Evolutionary conservation across 2,113 vertebrate genomes (phyloP), one percentile per base, ranked within the genome.

Genomic region (Eonycteris spelaea): DNA sequence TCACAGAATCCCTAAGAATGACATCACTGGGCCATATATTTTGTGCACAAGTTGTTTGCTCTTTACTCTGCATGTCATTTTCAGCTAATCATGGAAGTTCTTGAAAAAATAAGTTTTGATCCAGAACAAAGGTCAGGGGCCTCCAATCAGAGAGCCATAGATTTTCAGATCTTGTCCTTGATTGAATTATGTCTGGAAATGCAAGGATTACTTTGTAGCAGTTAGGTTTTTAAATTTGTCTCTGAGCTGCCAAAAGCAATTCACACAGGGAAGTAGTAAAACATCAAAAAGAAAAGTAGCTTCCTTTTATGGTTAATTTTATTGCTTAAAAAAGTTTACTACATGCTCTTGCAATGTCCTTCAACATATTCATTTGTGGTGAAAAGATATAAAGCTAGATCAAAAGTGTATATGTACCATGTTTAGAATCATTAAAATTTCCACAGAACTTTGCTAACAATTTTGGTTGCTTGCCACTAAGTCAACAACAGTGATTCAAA

Each of bases 191-290:
- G 4, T 16, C 51, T 88, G 28, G 24, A 96, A 94, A 68, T 68
- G 15, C 48, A 88, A 94, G 68, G 63, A 82, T 78, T 74, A 53
- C 55, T 77, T 93, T 78, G 65, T 57, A 68, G 22, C 21, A 0
- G 83, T 78, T 68, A 75, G 15, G 3, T 35, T 93, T 93, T 95
- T 73, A 73, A 91, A 91, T 19, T 61, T 86, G 78, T 82, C 70
- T 98, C 71, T 92, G 85, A 93, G n/a, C 70, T 95, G 78, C 63
- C 93, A 96, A 97, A 90, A 88, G n/a, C 93, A 95, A 84, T 95
- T 96, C 73, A 90, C 45, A 96, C 57, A 28, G 61, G 55, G 78
- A 86, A 92, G 70, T 83, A 85, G 24, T 94, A 89, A 97, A 85
- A 82, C 35, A 38, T 95, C 93, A 95, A 97, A 98, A 97, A 78